Conservation (phyloP, 1,140 invertebrate species). For the Drosophila triauraria region DNA sequence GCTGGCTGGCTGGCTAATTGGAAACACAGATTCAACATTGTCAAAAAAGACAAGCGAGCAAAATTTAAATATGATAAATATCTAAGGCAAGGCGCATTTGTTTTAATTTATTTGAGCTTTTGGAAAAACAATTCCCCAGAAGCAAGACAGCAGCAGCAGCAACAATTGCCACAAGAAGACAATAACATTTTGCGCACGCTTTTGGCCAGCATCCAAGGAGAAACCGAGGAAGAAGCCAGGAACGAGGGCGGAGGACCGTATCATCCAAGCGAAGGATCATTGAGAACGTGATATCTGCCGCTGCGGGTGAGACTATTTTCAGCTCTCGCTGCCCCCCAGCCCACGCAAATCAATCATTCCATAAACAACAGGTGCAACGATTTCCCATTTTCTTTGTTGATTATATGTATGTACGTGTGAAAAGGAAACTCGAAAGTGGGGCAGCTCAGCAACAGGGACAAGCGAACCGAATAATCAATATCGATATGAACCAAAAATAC, state of each 20-base stretch:
- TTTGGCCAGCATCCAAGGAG: constrained; percentile 69
- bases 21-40: constrained; percentile 33
- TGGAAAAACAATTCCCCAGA: constrained; percentile 69
- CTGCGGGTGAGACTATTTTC: constrained; percentile 33
- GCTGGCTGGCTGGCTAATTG: constrained; percentile 59
- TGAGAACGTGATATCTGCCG: constrained; percentile 44
- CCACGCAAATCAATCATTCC: constrained; percentile 43
- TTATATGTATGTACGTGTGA: constrained; percentile 6
- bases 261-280: constrained; percentile 35
- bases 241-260: constrained; percentile 25
- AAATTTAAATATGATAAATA: constrained; percentile 57
- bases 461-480: constrained; percentile 43
- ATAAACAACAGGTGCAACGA: constrained; percentile 58
- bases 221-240: neutral
- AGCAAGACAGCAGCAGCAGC: constrained; percentile 12
- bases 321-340: constrained; percentile 18
- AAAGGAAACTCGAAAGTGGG: constrained; percentile 35
- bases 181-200: constrained; percentile 81
- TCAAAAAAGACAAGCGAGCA: constrained; percentile 24
- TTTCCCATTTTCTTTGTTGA: constrained; percentile 25
- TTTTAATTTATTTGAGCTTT: constrained; percentile 42
- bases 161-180: constrained; percentile 49
- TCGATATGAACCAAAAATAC: constrained; percentile 33
- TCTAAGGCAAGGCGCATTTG: constrained; percentile 41
- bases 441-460: constrained; percentile 17